phyloP scores from a whole-genome alignment of 2,797 vertebrate species.

The Steatocranus sp. region DNA sequence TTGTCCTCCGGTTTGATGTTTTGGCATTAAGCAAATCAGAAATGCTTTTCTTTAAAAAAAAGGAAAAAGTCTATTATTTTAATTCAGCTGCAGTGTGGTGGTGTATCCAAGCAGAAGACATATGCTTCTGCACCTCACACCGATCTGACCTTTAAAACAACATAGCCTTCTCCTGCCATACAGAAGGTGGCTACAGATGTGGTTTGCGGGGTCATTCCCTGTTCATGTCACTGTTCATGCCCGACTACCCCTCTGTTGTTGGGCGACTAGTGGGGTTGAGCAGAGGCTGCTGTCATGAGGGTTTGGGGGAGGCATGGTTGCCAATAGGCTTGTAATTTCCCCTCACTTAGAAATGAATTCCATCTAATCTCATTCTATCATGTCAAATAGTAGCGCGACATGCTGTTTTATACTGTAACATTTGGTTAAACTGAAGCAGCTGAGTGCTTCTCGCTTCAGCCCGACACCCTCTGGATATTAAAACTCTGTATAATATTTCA shows the following conservation, averaged over 20 bases:
- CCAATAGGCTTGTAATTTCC: constrained; percentile 77
- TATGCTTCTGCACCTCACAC: constrained; percentile 44
- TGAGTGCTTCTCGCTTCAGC: constrained; percentile 70
- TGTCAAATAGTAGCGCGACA: constrained; percentile 78
- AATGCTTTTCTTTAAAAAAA: background rate
- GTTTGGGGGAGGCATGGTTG: constrained; percentile 4
- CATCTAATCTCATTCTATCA: constrained; percentile 82
- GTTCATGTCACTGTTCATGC: constrained; percentile 78
- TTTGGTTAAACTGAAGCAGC: constrained; percentile 79
- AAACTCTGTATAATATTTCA: constrained; percentile 75
- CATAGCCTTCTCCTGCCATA: constrained; percentile 52
- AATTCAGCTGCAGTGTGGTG: background rate
- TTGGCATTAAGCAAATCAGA: background rate
- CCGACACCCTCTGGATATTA: constrained; percentile 79
- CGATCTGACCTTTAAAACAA: constrained; percentile 69
- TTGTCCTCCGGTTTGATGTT: background rate
- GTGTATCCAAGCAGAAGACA: constrained; percentile 31
- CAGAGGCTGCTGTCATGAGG: constrained; percentile 26
- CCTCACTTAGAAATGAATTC: constrained; percentile 83
- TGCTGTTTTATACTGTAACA: constrained; percentile 80
- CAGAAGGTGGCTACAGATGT: constrained; percentile 54
- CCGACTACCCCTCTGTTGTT: constrained; percentile 66
- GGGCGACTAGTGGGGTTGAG: constrained; percentile 50
- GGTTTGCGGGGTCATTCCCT: constrained; percentile 73
- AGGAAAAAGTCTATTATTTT: background rate